These are phyloP conservation scores for Trogon surrucura DNA, from an alignment of 2,113 vertebrate genomes.

Conservation along the genomic window DNA sequence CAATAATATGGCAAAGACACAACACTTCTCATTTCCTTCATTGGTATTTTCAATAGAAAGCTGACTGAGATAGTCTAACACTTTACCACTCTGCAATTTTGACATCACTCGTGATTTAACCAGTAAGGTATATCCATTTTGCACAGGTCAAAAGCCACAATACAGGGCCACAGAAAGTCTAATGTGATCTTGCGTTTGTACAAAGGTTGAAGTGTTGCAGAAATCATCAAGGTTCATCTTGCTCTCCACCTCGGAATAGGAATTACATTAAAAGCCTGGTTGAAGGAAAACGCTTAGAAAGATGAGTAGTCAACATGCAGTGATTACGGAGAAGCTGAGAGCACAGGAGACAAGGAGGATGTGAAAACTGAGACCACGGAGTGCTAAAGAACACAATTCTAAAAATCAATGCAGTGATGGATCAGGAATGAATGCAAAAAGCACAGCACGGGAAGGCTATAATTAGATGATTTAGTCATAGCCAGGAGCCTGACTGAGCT, in stretches of 20 bases:
- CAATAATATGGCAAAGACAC: background rate
- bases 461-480: constrained; percentile 68
- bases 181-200: background rate
- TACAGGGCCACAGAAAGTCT: background rate
- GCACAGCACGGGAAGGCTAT: constrained; percentile 54
- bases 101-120: background rate
- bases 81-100: background rate
- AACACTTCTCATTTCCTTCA: background rate
- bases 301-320: background rate
- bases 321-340: background rate
- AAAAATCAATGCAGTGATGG: constrained; percentile 64
- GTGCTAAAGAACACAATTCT: constrained; percentile 31
- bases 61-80: background rate
- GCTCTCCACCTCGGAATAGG: background rate
- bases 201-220: background rate
- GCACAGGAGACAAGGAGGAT: background rate
- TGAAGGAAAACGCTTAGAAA: background rate
- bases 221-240: background rate
- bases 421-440: constrained; percentile 51
- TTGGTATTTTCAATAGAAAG: background rate
- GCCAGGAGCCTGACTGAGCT: constrained; percentile 61
- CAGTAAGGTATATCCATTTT: background rate
- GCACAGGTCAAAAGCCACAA: background rate
- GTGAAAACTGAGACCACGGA: constrained; percentile 43
- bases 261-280: background rate